These are phyloP conservation scores for Notothenia coriiceps DNA, from an alignment of 2,113 vertebrate genomes.

Conservation along the genomic window DNA sequence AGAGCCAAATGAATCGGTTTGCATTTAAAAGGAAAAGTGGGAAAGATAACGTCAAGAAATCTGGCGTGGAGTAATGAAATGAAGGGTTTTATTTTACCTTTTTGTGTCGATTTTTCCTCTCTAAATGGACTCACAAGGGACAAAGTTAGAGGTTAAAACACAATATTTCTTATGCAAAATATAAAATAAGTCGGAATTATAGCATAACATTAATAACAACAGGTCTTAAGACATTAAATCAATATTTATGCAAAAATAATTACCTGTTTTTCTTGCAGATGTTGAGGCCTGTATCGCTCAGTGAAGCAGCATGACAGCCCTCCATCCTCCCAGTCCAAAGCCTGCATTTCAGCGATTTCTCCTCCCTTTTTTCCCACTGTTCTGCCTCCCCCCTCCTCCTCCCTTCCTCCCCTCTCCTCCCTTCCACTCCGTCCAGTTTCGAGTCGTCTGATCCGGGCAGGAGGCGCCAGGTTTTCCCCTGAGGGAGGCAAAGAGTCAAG, in stretches of 20 bases:
- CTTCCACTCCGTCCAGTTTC: conserved; percentile 83
- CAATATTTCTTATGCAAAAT: background rate
- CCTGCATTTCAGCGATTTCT: conserved; percentile 63
- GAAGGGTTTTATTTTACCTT: conserved; percentile 22
- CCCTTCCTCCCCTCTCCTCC: conserved; percentile 30
- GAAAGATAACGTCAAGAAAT: conserved; percentile 43
- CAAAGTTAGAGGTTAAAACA: background rate
- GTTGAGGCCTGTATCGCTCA: conserved; percentile 8
- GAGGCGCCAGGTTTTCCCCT: conserved; percentile 92
- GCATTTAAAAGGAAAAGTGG: conserved; percentile 53
- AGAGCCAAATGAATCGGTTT: conserved; percentile 68
- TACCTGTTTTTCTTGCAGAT: conserved; percentile 36
- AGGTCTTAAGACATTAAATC: background rate
- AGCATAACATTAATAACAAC: background rate
- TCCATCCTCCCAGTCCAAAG: conserved; percentile 51
- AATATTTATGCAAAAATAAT: background rate
- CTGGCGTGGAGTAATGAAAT: conserved; percentile 41
- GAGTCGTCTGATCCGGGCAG: conserved; percentile 89
- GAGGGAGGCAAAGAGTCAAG: conserved; percentile 87
- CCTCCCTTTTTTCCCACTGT: conserved; percentile 50
- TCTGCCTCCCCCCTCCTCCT: conserved; percentile 27
- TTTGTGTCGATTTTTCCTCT: background rate
- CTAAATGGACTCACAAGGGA: background rate
- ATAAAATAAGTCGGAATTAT: background rate
- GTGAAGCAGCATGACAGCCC: conserved; percentile 51